These are phyloP conservation scores for Palythoa caribaeorum DNA, from an alignment of 92 coral and sea anemone genomes.

Conservation along the genomic window DNA sequence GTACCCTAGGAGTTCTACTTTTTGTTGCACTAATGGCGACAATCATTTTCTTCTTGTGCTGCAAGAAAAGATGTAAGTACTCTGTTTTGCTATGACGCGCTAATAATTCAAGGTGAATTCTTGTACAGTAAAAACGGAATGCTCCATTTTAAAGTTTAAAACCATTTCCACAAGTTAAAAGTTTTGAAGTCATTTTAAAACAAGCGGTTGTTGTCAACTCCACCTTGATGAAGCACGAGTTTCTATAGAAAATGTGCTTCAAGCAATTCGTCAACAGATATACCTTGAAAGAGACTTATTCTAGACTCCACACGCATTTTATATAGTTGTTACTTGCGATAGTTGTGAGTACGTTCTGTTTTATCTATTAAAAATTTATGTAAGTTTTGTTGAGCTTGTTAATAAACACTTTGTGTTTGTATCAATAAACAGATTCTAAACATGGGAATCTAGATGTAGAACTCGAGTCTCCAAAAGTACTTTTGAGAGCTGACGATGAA, in stretches of 20 bases:
- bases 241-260: too few species aligned
- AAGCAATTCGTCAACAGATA: too few species aligned
- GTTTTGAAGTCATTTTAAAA: too few species aligned
- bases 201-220: too few species aligned
- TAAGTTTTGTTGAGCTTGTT: background rate
- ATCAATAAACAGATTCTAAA: constrained; percentile 45
- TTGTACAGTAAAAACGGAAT: background rate
- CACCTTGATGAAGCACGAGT: too few species aligned
- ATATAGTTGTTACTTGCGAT: background rate
- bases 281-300: too few species aligned
- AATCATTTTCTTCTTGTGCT: constrained; percentile 71
- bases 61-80: constrained; percentile 47
- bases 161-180: too few species aligned
- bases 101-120: background rate
- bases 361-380: background rate
- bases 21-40: constrained; percentile 53
- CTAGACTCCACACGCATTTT: background rate
- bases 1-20: constrained; percentile 68
- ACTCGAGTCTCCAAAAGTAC: constrained; percentile 20
- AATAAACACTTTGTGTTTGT: background rate
- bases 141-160: background rate
- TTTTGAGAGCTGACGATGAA: constrained; percentile 42
- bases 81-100: background rate
- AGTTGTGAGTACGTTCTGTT: background rate
- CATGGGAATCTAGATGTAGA: constrained; percentile 35